Conservation (phyloP, 1,140 invertebrate species). For the Listronotus bonariensis region DNA sequence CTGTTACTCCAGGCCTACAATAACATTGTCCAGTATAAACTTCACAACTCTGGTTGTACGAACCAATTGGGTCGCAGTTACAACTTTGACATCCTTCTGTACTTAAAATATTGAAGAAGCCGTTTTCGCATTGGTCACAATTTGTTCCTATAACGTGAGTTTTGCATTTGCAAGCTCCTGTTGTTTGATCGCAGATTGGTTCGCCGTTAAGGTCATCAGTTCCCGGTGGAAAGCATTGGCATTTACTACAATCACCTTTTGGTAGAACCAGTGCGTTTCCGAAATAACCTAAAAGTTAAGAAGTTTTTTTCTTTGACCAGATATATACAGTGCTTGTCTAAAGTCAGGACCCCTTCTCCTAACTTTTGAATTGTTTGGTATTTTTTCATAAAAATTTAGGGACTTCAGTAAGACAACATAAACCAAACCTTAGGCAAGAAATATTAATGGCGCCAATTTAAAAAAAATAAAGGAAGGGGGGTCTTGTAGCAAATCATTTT, state of each 20-base stretch:
- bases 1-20: slow-evolving; percentile 84
- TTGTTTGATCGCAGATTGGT: slow-evolving; percentile 77
- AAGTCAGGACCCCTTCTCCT: too few relatives aligned
- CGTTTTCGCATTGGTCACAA: slow-evolving; percentile 87
- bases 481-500: too few relatives aligned
- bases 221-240: slow-evolving; percentile 81
- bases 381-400: too few relatives aligned
- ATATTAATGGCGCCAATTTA: too few relatives aligned
- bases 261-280: slow-evolving; percentile 84
- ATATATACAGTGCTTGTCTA: too few relatives aligned
- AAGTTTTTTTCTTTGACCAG: too few relatives aligned
- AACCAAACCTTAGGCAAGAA: too few relatives aligned
- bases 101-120: slow-evolving; percentile 81
- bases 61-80: slow-evolving; percentile 84
- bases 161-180: slow-evolving; percentile 85
- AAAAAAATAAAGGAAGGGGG: too few relatives aligned
- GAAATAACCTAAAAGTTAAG: slow-evolving; percentile 75
- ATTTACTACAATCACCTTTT: slow-evolving; percentile 89
- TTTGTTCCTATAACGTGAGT: slow-evolving; percentile 83
- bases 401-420: too few relatives aligned
- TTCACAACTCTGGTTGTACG: slow-evolving; percentile 82
- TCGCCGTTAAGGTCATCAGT: slow-evolving; percentile 71
- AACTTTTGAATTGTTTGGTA: too few relatives aligned
- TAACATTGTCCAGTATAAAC: slow-evolving; percentile 81
- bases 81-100: slow-evolving; percentile 86